A percentile compares a stretch with the other conserved stretches of the same genome.
These are phyloP conservation scores for Emberiza fucata DNA, from an alignment of 2,113 vertebrate species.

Conservation along the genomic window DNA sequence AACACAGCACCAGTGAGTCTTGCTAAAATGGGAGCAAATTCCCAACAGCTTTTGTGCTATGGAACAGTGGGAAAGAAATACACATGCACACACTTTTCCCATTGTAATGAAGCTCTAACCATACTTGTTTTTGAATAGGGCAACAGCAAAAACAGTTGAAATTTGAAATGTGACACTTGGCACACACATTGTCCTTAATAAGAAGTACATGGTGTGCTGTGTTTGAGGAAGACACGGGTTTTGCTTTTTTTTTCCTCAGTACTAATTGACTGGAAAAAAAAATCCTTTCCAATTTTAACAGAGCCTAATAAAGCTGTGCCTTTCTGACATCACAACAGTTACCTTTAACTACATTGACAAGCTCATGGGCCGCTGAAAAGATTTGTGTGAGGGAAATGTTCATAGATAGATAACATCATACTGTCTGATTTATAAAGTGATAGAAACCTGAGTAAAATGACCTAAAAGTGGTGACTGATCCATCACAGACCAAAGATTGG, in stretches of 20 bases:
- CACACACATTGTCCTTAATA: slow-evolving; percentile 1
- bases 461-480: not conserved
- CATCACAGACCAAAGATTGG: not conserved
- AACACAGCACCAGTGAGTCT: not conserved
- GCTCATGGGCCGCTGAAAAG: not conserved
- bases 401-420: not conserved
- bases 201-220: slow-evolving; percentile 34
- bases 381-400: not conserved
- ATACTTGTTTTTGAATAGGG: slow-evolving; percentile 36
- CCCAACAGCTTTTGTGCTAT: slow-evolving; percentile 14
- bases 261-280: not conserved
- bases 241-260: not conserved
- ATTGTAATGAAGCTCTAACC: slow-evolving; percentile 49
- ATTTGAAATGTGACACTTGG: slow-evolving; percentile 48
- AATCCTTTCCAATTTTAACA: slow-evolving; percentile 2
- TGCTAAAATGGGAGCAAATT: slow-evolving; percentile 33
- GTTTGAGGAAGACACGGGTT: not conserved
- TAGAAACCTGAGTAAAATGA: not conserved
- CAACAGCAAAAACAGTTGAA: slow-evolving; percentile 42
- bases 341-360: not conserved
- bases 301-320: not conserved
- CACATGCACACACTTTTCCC: not conserved
- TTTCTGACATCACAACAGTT: not conserved
- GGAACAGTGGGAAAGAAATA: slow-evolving; percentile 38
- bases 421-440: not conserved